A percentile compares a stretch with the other conserved stretches of the same genome.
These are phyloP conservation scores for Lineus longissimus DNA, from an alignment of 1,140 invertebrate species.

Conservation along the genomic window DNA sequence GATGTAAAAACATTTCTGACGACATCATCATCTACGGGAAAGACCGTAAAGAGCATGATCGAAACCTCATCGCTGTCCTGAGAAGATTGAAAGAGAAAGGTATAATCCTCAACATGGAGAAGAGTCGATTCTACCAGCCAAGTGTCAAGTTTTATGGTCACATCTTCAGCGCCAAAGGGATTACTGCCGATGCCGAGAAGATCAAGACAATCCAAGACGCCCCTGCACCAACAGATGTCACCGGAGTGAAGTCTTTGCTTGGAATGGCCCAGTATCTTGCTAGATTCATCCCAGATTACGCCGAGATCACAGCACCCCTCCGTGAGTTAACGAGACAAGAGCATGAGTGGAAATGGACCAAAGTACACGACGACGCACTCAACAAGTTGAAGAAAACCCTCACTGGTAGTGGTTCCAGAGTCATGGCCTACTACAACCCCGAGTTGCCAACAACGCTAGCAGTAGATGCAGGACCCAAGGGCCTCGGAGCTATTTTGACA, in stretches of 20 bases:
- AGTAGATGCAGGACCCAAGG: slow-evolving; percentile 53
- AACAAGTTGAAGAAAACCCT: slow-evolving; percentile 20
- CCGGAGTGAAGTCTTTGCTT: slow-evolving; percentile 23
- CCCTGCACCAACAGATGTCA: slow-evolving; percentile 13
- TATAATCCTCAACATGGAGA: neutral
- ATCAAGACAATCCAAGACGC: slow-evolving; percentile 36
- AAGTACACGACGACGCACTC: slow-evolving; percentile 22
- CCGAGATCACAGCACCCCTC: slow-evolving; percentile 24
- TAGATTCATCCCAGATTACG: slow-evolving; percentile 21
- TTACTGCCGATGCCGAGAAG: slow-evolving; percentile 24
- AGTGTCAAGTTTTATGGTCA: neutral
- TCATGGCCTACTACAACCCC: slow-evolving; percentile 27
- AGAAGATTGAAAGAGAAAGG: slow-evolving; percentile 6
- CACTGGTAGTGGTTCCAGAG: slow-evolving; percentile 1
- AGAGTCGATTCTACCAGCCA: neutral
- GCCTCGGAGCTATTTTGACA: slow-evolving; percentile 45
- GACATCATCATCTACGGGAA: slow-evolving; percentile 4
- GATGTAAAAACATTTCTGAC: neutral
- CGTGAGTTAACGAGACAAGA: slow-evolving; percentile 21
- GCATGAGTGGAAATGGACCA: slow-evolving; percentile 21
- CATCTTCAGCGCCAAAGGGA: neutral
- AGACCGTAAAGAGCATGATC: neutral
- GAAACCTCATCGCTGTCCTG: neutral
- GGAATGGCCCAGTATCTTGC: slow-evolving; percentile 17
- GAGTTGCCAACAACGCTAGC: slow-evolving; percentile 14